phyloP scores from a whole-genome alignment of 2,797 vertebrate species.

The Hyperoplus immaculatus region DNA sequence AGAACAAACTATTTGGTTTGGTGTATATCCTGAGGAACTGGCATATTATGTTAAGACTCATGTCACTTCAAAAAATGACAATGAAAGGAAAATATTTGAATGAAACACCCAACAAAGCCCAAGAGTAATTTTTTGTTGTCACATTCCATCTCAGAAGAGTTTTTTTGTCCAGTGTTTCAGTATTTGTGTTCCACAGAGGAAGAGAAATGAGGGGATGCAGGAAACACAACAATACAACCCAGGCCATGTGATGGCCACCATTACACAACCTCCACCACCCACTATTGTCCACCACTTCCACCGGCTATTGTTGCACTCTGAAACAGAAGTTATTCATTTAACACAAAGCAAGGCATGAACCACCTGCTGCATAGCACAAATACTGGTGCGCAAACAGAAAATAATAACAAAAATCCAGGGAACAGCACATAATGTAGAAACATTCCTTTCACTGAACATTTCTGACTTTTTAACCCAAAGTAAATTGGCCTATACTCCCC shows the following conservation, averaged over 20 bases:
- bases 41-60: background rate
- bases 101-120: conserved; percentile 6
- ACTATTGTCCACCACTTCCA: conserved; percentile 76
- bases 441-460: conserved; percentile 19
- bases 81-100: conserved; percentile 29
- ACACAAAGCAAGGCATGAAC: conserved; percentile 64
- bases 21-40: background rate
- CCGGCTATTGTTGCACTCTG: conserved; percentile 60
- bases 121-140: conserved; percentile 15
- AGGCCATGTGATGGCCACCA: conserved; percentile 60
- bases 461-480: background rate
- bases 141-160: conserved; percentile 48
- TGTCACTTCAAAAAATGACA: conserved; percentile 11
- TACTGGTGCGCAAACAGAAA: conserved; percentile 11
- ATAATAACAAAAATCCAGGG: conserved; percentile 6
- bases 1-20: background rate
- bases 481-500: background rate
- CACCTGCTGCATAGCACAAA: conserved; percentile 59
- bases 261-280: conserved; percentile 64
- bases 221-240: conserved; percentile 76
- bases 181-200: conserved; percentile 68
- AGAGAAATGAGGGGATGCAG: conserved; percentile 70
- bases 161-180: conserved; percentile 52
- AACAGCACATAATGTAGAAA: conserved; percentile 15
- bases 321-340: conserved; percentile 71